Percentiles rank a stretch among this genome's conserved stretches.
Conservation (phyloP, 92 coral and sea anemone genomes). For the Bergia sp. region DNA sequence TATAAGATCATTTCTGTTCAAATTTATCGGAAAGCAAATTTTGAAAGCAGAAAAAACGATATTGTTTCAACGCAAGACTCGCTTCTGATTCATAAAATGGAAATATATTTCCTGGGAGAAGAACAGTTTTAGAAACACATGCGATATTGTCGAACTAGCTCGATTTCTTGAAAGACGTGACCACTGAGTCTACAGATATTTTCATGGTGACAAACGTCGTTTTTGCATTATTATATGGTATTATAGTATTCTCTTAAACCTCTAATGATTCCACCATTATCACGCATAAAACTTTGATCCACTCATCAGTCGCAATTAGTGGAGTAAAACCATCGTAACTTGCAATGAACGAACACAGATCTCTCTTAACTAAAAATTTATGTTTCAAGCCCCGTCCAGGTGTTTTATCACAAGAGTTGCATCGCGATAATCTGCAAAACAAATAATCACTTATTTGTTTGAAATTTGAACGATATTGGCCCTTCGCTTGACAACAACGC, state of each 20-base stretch:
- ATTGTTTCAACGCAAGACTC: background rate
- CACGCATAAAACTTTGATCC: background rate
- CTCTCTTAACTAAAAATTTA: background rate
- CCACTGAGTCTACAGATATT: background rate
- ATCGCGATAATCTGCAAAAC: background rate
- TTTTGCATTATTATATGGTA: background rate
- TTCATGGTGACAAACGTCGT: too few relatives aligned
- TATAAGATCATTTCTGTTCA: background rate
- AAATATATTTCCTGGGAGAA: background rate
- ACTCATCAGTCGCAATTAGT: background rate
- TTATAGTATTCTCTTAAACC: background rate
- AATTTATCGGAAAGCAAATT: constrained; percentile 14
- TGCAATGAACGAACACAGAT: background rate
- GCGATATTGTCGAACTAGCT: background rate
- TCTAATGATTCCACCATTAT: background rate
- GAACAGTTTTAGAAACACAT: too few relatives aligned
- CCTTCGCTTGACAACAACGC: too few relatives aligned
- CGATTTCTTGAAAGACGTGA: background rate
- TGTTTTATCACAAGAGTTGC: background rate
- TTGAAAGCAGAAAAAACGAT: background rate
- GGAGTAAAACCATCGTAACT: background rate
- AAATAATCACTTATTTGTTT: background rate
- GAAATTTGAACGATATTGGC: background rate
- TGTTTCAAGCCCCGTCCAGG: background rate
- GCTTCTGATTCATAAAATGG: background rate